These are phyloP conservation scores for Pseudachorutes palmiensis DNA, from an alignment of 1,140 invertebrate species.

Conservation along the genomic window DNA sequence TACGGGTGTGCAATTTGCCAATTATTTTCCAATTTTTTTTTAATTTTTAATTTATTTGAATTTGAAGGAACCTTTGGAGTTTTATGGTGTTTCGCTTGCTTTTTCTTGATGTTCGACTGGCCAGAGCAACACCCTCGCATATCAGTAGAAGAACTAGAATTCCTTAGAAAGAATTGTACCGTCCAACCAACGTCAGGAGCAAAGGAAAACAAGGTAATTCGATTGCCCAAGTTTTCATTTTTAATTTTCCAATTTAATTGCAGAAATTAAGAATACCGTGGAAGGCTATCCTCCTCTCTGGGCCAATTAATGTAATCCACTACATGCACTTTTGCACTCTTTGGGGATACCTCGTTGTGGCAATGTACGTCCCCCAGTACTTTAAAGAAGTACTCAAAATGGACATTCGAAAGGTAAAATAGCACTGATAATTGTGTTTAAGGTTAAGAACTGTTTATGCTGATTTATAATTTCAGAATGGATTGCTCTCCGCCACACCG, in stretches of 20 bases:
- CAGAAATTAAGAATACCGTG: constrained; percentile 43
- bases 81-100: constrained; percentile 45
- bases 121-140: constrained; percentile 49
- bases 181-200: constrained; percentile 14
- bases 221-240: background rate
- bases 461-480: constrained; percentile 45
- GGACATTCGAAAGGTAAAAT: constrained; percentile 49
- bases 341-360: constrained; percentile 55
- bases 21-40: constrained; percentile 6
- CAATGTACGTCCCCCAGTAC: constrained; percentile 53
- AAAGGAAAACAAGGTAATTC: background rate
- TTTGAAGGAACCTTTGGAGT: constrained; percentile 40
- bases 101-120: constrained; percentile 45
- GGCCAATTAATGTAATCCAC: constrained; percentile 50
- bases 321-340: constrained; percentile 52
- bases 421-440: constrained; percentile 15
- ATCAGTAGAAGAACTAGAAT: constrained; percentile 44
- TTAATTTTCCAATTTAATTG: background rate
- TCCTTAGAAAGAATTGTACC: constrained; percentile 40
- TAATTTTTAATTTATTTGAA: constrained; percentile 18
- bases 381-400: constrained; percentile 53
- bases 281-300: constrained; percentile 48
- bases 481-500: constrained; percentile 50
- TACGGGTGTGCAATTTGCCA: constrained; percentile 30
- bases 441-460: background rate